phyloP scores from a whole-genome alignment of 2,113 vertebrate genomes.

The Heptranchias perlo region DNA sequence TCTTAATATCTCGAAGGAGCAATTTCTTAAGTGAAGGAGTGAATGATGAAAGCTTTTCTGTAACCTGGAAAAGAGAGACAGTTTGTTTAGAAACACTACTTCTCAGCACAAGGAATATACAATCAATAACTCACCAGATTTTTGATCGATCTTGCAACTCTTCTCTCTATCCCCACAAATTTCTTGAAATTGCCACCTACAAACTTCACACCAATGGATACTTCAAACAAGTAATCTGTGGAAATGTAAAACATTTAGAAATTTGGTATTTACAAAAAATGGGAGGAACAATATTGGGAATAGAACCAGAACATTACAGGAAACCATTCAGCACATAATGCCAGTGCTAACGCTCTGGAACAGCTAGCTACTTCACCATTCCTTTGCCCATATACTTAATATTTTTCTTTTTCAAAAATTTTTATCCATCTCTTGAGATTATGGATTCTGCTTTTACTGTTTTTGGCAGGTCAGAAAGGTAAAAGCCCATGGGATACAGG shows the following conservation, averaged over 20 bases:
- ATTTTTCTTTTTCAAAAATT: neutral
- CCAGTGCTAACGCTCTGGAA: neutral
- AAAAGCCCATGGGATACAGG: too few species aligned
- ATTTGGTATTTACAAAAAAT: neutral
- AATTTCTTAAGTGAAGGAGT: neutral
- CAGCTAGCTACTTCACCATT: neutral
- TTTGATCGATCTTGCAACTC: neutral
- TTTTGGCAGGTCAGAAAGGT: neutral
- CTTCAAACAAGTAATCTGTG: conserved; percentile 5
- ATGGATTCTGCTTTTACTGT: neutral
- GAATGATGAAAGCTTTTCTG: neutral
- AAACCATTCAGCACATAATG: neutral
- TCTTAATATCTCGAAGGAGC: neutral
- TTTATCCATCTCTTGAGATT: neutral
- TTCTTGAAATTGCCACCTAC: conserved; percentile 12
- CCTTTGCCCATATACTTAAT: too few species aligned
- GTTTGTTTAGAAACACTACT: too few species aligned
- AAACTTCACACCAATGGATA: neutral
- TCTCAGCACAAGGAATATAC: neutral
- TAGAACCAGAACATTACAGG: neutral
- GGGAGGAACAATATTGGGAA: too few species aligned
- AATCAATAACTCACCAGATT: neutral
- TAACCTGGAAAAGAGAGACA: neutral
- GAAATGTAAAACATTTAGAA: neutral
- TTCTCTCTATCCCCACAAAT: neutral